These are phyloP conservation scores for Potorous gilbertii DNA, from an alignment of 2,797 vertebrate species.

Conservation along the genomic window DNA sequence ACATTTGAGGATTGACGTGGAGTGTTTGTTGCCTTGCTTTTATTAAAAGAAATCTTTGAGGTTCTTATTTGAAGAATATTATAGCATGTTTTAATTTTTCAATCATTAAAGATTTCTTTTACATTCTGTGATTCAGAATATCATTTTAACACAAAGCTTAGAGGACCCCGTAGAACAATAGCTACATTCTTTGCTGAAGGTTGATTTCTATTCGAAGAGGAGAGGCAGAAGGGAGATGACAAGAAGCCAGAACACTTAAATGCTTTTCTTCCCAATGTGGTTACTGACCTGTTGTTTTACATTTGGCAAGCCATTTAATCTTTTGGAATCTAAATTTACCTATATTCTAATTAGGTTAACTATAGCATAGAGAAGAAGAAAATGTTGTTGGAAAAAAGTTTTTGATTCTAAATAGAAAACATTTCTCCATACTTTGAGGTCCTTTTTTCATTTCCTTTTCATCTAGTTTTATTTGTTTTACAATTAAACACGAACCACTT, in stretches of 20 bases:
- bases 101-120: conserved; percentile 51
- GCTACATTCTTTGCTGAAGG: conserved; percentile 40
- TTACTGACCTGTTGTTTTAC: neutral
- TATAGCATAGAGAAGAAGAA: neutral
- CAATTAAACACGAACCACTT: conserved; percentile 10
- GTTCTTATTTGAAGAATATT: conserved; percentile 57
- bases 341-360: neutral
- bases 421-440: too few relatives aligned
- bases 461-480: neutral
- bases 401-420: conserved; percentile 30
- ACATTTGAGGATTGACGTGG: conserved; percentile 32
- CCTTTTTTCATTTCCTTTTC: too few relatives aligned
- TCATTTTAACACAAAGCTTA: conserved; percentile 57
- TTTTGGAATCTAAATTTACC: neutral
- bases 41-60: conserved; percentile 47
- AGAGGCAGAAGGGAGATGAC: conserved; percentile 36
- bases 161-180: conserved; percentile 17
- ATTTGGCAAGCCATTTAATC: conserved; percentile 41
- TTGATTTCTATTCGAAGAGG: conserved; percentile 9
- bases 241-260: neutral
- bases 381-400: conserved; percentile 37
- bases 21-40: conserved; percentile 31
- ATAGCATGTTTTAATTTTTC: conserved; percentile 53
- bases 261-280: neutral
- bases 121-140: neutral